Conservation (phyloP, 2,797 vertebrate genomes). For the Amblyopsis hoosieri region DNA sequence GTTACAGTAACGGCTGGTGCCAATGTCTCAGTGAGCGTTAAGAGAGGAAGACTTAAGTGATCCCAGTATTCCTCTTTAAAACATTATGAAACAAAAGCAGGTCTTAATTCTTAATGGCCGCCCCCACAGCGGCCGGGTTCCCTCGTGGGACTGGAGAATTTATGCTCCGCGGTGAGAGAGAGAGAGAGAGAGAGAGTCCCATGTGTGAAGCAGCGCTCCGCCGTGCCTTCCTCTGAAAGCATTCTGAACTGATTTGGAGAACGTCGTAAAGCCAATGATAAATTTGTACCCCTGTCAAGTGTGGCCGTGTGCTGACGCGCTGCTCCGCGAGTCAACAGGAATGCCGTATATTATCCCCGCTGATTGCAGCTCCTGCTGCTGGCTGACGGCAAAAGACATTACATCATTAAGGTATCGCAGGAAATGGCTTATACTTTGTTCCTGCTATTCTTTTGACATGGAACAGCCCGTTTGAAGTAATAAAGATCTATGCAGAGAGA, state of each 20-base stretch:
- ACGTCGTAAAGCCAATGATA: conserved; percentile 81
- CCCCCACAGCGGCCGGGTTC: conserved; percentile 54
- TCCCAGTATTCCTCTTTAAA: conserved; percentile 27
- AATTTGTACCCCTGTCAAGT: conserved; percentile 79
- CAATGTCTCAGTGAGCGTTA: neutral
- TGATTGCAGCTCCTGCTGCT: conserved; percentile 66
- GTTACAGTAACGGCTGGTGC: no score
- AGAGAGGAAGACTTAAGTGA: conserved; percentile 16
- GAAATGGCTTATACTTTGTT: conserved; percentile 72
- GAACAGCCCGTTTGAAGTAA: conserved; percentile 71
- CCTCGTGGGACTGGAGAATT: conserved; percentile 63
- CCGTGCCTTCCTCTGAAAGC: conserved; percentile 61
- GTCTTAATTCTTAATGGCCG: conserved; percentile 73
- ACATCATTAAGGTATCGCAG: conserved; percentile 75
- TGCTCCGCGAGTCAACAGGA: conserved; percentile 73
- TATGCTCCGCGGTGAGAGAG: conserved; percentile 53
- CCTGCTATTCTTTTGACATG: conserved; percentile 70
- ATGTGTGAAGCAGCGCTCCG: conserved; percentile 61
- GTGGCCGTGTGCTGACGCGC: conserved; percentile 61
- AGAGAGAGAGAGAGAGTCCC: conserved; percentile 61
- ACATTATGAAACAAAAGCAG: conserved; percentile 62
- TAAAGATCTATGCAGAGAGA: conserved; percentile 76
- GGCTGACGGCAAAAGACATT: conserved; percentile 66
- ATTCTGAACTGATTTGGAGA: conserved; percentile 77
- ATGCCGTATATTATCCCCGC: conserved; percentile 71